phyloP scores from a whole-genome alignment of 1,140 invertebrate genomes.

The Aphelinus certus region DNA sequence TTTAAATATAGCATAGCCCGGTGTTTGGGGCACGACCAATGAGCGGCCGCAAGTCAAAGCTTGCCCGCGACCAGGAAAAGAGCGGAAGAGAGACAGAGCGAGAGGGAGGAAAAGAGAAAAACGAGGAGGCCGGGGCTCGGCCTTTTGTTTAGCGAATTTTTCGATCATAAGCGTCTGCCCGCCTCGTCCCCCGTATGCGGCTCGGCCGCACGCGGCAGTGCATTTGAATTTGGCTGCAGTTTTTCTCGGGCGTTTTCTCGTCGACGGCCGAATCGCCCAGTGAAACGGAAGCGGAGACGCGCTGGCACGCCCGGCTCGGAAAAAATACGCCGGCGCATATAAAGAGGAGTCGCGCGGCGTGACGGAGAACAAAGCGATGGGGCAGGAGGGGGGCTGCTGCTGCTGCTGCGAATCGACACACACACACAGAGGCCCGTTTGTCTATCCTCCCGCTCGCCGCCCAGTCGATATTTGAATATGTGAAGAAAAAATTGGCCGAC shows the following conservation, averaged over 20 bases:
- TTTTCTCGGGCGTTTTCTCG: slow-evolving; percentile 41
- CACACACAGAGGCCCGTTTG: slow-evolving; percentile 32
- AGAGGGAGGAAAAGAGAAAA: slow-evolving; percentile 56
- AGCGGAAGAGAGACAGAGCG: slow-evolving; percentile 15
- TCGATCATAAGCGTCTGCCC: slow-evolving; percentile 61
- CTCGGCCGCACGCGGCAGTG: slow-evolving; percentile 38
- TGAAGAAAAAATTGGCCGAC: slow-evolving; percentile 10
- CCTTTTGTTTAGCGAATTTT: slow-evolving; percentile 68
- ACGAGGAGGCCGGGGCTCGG: slow-evolving; percentile 50
- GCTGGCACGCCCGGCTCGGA: slow-evolving; percentile 23
- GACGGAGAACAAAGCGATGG: slow-evolving; percentile 36
- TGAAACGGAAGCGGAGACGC: slow-evolving; percentile 49
- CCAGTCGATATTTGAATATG: neutral
- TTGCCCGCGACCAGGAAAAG: neutral
- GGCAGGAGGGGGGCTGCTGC: neutral
- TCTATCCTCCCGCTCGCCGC: slow-evolving; percentile 39
- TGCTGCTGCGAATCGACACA: slow-evolving; percentile 23
- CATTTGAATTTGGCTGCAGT: slow-evolving; percentile 51
- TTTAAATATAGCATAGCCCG: slow-evolving; percentile 64
- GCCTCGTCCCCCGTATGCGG: slow-evolving; percentile 10
- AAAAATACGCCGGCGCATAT: slow-evolving; percentile 38
- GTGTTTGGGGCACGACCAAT: slow-evolving; percentile 57
- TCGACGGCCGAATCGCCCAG: slow-evolving; percentile 37
- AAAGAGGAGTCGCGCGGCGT: slow-evolving; percentile 13
- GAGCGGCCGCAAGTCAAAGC: slow-evolving; percentile 37